Percentiles rank a stretch among this genome's conserved stretches.
These are phyloP conservation scores for Morone chrysops DNA, from an alignment of 2,113 vertebrate genomes.

Conservation along the genomic window DNA sequence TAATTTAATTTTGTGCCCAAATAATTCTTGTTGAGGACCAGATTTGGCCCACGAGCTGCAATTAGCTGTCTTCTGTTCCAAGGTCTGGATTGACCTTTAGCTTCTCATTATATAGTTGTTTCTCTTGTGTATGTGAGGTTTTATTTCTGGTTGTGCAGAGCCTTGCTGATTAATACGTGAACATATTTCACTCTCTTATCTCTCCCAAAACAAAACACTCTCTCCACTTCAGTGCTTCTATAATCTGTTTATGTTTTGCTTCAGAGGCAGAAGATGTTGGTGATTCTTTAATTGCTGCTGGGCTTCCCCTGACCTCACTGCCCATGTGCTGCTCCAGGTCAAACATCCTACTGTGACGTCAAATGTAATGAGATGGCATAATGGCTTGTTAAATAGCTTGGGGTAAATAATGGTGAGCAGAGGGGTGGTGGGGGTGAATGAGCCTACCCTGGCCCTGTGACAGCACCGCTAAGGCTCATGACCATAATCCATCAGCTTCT, in stretches of 20 bases:
- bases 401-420: conserved; percentile 49
- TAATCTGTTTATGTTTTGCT: conserved; percentile 54
- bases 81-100: conserved; percentile 44
- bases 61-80: neutral
- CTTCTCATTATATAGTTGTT: conserved; percentile 37
- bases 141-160: conserved; percentile 32
- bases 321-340: conserved; percentile 44
- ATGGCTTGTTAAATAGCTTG: conserved; percentile 66
- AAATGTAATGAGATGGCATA: conserved; percentile 51
- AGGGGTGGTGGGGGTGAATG: conserved; percentile 50
- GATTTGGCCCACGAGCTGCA: neutral
- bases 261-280: conserved; percentile 34
- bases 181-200: conserved; percentile 47
- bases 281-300: conserved; percentile 32
- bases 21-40: neutral
- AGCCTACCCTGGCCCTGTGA: conserved; percentile 55
- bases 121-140: conserved; percentile 21
- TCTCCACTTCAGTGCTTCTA: conserved; percentile 3
- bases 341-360: conserved; percentile 50
- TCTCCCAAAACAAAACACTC: conserved; percentile 43
- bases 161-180: conserved; percentile 40
- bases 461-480: conserved; percentile 46
- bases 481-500: conserved; percentile 63
- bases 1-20: neutral
- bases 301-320: conserved; percentile 37